Conservation (phyloP, 2,797 vertebrate species). For the Crax fasciolata region DNA sequence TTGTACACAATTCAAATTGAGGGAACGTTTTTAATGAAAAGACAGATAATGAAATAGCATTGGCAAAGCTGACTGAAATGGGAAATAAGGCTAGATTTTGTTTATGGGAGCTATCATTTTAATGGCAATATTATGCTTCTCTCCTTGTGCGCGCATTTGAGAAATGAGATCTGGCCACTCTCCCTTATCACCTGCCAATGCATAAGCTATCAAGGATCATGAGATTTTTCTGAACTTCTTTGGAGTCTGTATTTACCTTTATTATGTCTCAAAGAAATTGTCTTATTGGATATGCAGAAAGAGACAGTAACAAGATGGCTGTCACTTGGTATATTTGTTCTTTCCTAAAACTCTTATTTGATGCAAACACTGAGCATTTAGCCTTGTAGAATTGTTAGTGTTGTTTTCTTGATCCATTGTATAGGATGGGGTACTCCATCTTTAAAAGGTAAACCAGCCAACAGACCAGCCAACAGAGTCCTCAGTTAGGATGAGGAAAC, state of each 20-base stretch:
- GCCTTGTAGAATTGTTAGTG: background rate
- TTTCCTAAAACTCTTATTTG: background rate
- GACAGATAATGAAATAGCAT: background rate
- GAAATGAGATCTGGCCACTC: background rate
- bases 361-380: background rate
- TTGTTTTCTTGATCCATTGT: background rate
- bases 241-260: background rate
- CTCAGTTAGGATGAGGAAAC: background rate
- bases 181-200: background rate
- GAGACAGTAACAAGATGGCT: background rate
- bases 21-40: background rate
- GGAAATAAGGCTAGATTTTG: conserved; percentile 6
- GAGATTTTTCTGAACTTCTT: background rate
- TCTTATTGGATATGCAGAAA: background rate
- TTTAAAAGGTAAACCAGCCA: background rate
- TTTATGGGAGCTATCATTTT: background rate
- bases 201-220: rapidly evolving
- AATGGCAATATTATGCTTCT: background rate
- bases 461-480: background rate
- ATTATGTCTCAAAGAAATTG: background rate
- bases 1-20: background rate
- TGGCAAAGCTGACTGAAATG: conserved; percentile 6
- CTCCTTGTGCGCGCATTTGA: background rate
- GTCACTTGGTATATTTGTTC: background rate
- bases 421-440: background rate